phyloP scores from a whole-genome alignment of 2,888 invertebrate genomes.

The Drosophila birchii region DNA sequence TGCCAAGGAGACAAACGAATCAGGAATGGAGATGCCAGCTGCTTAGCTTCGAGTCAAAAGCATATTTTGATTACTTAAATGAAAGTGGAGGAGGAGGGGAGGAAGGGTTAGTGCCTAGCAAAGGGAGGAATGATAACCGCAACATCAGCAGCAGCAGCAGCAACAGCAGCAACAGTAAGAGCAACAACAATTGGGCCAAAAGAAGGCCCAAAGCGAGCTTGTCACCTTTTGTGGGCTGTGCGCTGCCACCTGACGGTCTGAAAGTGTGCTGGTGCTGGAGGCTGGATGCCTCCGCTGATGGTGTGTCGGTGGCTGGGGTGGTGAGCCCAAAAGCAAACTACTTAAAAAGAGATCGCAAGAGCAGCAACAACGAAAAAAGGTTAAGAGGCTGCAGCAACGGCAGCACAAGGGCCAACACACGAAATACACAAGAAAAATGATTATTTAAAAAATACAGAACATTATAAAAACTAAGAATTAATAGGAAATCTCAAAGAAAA shows the following conservation, averaged over 20 bases:
- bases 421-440: neutral
- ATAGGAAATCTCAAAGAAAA: neutral
- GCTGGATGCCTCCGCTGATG: slow-evolving; percentile 24
- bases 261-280: slow-evolving; percentile 20
- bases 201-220: slow-evolving; percentile 60
- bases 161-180: slow-evolving; percentile 21
- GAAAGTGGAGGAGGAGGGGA: slow-evolving; percentile 60
- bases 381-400: slow-evolving; percentile 62
- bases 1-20: slow-evolving; percentile 39
- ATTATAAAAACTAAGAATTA: neutral
- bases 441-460: neutral
- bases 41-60: slow-evolving; percentile 79
- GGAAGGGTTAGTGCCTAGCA: neutral
- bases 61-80: slow-evolving; percentile 81
- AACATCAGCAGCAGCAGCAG: neutral
- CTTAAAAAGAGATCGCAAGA: slow-evolving; percentile 77
- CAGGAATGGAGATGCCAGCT: slow-evolving; percentile 54
- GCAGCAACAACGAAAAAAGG: slow-evolving; percentile 55
- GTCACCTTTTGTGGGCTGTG: slow-evolving; percentile 65
- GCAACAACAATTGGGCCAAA: slow-evolving; percentile 48
- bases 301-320: slow-evolving; percentile 28
- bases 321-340: slow-evolving; percentile 73
- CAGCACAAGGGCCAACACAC: slow-evolving; percentile 31
- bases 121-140: neutral
- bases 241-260: slow-evolving; percentile 30